Percentiles rank a stretch among this genome's conserved stretches.
Evolutionary conservation across 2,113 vertebrate species (phyloP).

Genomic region (Ardeotis arabs): DNA sequence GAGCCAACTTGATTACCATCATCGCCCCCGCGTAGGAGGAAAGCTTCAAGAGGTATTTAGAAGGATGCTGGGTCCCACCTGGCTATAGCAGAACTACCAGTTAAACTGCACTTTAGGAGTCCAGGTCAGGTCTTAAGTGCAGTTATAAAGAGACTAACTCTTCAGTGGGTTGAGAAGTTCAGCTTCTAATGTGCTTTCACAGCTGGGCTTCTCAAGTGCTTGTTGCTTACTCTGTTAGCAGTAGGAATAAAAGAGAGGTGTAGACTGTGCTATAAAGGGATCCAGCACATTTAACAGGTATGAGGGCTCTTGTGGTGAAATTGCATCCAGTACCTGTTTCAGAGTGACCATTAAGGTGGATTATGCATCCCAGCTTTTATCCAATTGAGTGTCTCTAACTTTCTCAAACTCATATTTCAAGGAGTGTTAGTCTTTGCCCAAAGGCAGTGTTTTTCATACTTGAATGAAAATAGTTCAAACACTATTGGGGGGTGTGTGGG

Average conservation of each 20-base stretch:
- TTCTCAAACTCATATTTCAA: background rate
- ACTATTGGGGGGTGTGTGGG: background rate
- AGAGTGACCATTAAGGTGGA: background rate
- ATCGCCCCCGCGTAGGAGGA: constrained; percentile 29
- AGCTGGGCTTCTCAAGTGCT: constrained; percentile 12
- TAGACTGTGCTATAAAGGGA: background rate
- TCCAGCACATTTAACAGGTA: background rate
- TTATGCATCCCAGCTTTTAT: background rate
- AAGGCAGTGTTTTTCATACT: background rate
- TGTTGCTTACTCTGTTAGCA: background rate
- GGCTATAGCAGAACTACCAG: background rate
- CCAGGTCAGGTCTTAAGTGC: background rate
- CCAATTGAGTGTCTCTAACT: background rate
- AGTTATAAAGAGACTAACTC: background rate
- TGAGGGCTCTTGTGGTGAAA: background rate
- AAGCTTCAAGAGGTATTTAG: constrained; percentile 63
- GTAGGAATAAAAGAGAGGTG: background rate
- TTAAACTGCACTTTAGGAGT: background rate
- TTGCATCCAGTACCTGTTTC: background rate
- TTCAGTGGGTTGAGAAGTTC: constrained; percentile 1
- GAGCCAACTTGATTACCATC: constrained; percentile 64
- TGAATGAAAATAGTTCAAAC: background rate
- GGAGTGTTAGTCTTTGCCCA: background rate
- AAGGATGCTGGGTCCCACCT: constrained; percentile 32
- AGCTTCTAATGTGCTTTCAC: constrained; percentile 18